Conservation (phyloP, 2,113 vertebrate genomes). For the Cyprinus carpio region DNA sequence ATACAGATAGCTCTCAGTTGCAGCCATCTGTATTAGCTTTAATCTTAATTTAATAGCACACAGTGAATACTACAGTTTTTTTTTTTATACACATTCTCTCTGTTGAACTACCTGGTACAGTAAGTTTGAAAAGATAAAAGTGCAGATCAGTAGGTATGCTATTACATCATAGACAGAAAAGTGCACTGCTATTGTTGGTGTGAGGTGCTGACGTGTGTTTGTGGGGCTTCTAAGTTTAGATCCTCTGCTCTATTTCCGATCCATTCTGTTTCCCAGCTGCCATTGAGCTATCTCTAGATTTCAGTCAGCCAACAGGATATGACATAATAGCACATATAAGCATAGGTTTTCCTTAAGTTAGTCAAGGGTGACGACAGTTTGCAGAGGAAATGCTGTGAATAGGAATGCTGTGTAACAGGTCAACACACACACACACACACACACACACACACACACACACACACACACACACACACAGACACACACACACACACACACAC, state of each 20-base stretch:
- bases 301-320: constrained; percentile 28
- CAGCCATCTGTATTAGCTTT: background rate
- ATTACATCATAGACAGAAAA: background rate
- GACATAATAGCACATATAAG: constrained; percentile 26
- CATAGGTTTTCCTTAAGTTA: constrained; percentile 28
- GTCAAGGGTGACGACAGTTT: background rate
- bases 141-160: background rate
- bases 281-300: constrained; percentile 13
- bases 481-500: constrained; percentile 2
- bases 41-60: too few species aligned
- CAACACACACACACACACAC: background rate
- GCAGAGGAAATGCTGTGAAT: constrained; percentile 34
- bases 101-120: background rate
- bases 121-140: background rate
- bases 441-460: background rate
- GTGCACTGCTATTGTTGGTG: background rate
- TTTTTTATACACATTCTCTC: background rate
- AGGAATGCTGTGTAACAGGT: constrained; percentile 38
- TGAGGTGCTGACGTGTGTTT: background rate
- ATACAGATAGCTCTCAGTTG: background rate
- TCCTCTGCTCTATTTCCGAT: constrained; percentile 37
- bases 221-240: constrained; percentile 37
- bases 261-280: constrained; percentile 30
- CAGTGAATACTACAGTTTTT: too few species aligned
- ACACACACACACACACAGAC: background rate